A percentile compares a stretch with the other conserved stretches of the same genome.
phyloP scores from a whole-genome alignment of 2,113 vertebrate genomes.

The Porphyrio hochstetteri region DNA sequence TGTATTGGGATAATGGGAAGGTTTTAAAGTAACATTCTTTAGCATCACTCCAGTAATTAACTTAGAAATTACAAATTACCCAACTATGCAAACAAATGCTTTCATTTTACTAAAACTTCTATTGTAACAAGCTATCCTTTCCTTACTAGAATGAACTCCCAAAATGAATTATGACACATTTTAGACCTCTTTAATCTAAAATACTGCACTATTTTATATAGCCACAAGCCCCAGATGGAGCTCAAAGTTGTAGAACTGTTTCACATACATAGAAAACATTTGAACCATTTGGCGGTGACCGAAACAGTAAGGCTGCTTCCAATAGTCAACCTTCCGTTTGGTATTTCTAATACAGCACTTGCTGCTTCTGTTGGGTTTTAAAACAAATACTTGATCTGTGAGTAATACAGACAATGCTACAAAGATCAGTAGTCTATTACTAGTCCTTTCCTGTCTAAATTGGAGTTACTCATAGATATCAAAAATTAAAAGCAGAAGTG shows the following conservation, averaged over 20 bases:
- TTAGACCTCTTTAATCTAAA: background rate
- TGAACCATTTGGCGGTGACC: background rate
- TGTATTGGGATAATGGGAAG: background rate
- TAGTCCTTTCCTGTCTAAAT: background rate
- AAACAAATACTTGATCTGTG: background rate
- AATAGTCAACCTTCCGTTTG: background rate
- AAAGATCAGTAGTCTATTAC: background rate
- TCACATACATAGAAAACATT: background rate
- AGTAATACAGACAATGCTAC: background rate
- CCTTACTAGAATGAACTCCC: background rate
- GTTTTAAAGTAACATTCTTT: background rate
- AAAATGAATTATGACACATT: background rate
- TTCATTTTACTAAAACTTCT: background rate
- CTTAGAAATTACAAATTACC: background rate
- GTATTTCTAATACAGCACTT: background rate
- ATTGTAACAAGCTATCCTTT: background rate
- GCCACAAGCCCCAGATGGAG: background rate
- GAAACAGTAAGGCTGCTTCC: background rate
- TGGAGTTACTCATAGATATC: background rate
- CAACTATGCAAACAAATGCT: background rate
- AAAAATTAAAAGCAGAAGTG: background rate
- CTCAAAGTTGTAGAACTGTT: background rate
- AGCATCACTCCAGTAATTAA: background rate
- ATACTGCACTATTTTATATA: background rate
- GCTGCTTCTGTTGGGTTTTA: background rate